A percentile compares a stretch with the other conserved stretches of the same genome.
Evolutionary conservation across 2,113 vertebrate species (phyloP).

Genomic region (Myanophis thanlyinensis): DNA sequence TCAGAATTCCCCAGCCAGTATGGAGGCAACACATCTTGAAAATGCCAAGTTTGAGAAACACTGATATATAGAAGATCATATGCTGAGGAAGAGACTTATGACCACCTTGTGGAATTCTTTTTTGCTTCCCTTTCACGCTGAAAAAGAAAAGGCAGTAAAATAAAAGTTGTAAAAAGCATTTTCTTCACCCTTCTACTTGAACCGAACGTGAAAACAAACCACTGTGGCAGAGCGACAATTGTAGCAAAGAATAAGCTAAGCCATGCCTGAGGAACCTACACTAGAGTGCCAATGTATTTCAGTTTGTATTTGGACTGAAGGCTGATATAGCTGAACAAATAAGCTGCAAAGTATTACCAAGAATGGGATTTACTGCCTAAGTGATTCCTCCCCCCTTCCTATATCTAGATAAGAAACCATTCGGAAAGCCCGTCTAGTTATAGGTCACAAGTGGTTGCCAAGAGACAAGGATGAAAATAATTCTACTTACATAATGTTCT

Average conservation of each 20-base stretch:
- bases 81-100: neutral
- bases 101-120: slow-evolving; percentile 38
- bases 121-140: slow-evolving; percentile 32
- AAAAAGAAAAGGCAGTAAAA: slow-evolving; percentile 46
- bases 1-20: neutral
- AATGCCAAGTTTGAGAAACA: neutral
- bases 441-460: slow-evolving; percentile 21
- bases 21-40: neutral
- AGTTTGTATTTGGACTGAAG: slow-evolving; percentile 64
- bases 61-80: neutral
- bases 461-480: slow-evolving; percentile 19
- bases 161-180: slow-evolving; percentile 43
- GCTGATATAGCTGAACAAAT: slow-evolving; percentile 64
- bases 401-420: slow-evolving; percentile 14
- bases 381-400: neutral
- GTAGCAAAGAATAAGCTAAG: slow-evolving; percentile 62
- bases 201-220: slow-evolving; percentile 59
- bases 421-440: slow-evolving; percentile 35
- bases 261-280: slow-evolving; percentile 55
- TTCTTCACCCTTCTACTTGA: slow-evolving; percentile 47
- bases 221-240: slow-evolving; percentile 47
- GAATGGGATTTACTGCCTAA: slow-evolving; percentile 64
- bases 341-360: slow-evolving; percentile 59
- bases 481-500: slow-evolving; percentile 18
- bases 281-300: slow-evolving; percentile 62